Percentiles rank a stretch among this genome's conserved stretches.
Conservation (phyloP, 1,140 invertebrate species). For the Saccostrea cuccullata region DNA sequence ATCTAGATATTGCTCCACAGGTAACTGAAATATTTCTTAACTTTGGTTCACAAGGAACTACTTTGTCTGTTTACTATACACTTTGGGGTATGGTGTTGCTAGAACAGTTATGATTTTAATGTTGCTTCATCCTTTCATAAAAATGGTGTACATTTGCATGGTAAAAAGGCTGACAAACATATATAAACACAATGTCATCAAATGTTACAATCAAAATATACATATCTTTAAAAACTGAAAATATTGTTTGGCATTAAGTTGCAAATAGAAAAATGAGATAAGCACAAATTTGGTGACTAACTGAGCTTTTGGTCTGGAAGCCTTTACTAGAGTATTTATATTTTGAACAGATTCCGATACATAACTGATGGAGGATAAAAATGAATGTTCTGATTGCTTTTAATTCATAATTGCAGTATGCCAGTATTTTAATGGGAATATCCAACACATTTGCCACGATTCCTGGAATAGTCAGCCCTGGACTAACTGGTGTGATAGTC, state of each 20-base stretch:
- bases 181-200: no score
- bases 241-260: no score
- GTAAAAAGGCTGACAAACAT: no score
- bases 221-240: no score
- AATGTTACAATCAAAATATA: no score
- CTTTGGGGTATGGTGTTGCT: no score
- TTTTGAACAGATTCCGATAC: not conserved
- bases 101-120: no score
- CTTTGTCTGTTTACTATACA: not conserved
- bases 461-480: slow-evolving; percentile 91
- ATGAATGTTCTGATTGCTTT: not conserved
- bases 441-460: slow-evolving; percentile 93
- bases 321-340: not conserved
- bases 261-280: no score
- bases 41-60: not conserved
- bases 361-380: not conserved
- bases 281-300: no score
- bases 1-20: slow-evolving; percentile 91
- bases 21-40: slow-evolving; percentile 56
- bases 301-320: no score
- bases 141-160: no score
- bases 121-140: no score
- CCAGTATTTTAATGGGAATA: slow-evolving; percentile 90
- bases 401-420: slow-evolving; percentile 78
- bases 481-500: slow-evolving; percentile 88